These are phyloP conservation scores for Chelon auratus DNA, from an alignment of 2,797 vertebrate species.

Conservation along the genomic window DNA sequence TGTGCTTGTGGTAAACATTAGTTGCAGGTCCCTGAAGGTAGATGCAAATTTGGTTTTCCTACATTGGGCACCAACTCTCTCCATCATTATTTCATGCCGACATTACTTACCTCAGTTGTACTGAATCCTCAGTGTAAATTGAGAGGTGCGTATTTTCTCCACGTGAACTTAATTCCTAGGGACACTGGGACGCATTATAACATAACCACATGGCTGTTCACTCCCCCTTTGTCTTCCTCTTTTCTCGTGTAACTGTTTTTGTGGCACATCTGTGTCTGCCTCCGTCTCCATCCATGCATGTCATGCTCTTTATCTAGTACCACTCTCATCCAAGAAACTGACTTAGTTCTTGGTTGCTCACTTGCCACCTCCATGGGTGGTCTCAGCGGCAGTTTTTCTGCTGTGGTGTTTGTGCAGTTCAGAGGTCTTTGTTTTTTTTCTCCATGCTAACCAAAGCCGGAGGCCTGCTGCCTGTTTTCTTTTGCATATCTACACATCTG, in stretches of 20 bases:
- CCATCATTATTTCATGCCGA: background rate
- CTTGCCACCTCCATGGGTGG: conserved; percentile 80
- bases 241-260: conserved; percentile 23
- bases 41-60: no score
- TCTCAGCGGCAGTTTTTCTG: conserved; percentile 67
- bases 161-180: conserved; percentile 10
- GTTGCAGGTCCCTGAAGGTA: no score
- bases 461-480: conserved; percentile 77
- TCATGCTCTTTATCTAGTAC: conserved; percentile 64
- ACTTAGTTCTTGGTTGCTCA: conserved; percentile 64
- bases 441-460: conserved; percentile 70
- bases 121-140: background rate
- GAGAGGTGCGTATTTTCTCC: background rate
- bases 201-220: conserved; percentile 25
- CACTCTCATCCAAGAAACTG: conserved; percentile 56
- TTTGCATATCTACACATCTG: conserved; percentile 76
- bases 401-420: conserved; percentile 76
- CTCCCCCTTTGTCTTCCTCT: conserved; percentile 8
- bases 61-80: no score
- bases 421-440: conserved; percentile 79
- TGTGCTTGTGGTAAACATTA: no score
- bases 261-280: conserved; percentile 46
- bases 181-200: conserved; percentile 12
- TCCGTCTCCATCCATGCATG: conserved; percentile 43
- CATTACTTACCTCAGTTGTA: no score